Base-by-base conservation (phyloP, 2,888 invertebrate genomes). In the Nymphalis polychloros region DNA sequence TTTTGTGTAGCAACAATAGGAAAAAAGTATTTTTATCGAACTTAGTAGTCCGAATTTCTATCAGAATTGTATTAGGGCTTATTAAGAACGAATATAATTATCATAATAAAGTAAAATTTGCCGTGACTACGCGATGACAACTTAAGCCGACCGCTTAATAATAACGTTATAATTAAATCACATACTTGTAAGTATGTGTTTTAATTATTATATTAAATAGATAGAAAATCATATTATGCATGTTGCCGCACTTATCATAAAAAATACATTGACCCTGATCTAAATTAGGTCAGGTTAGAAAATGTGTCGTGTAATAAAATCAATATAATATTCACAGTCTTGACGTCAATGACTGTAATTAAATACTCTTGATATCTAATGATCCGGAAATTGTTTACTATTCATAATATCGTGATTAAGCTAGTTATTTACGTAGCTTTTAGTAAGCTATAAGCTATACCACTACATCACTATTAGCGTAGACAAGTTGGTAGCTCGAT, bases 261-360 rank as follows among this genome's bases (percentile, higher is more conserved):
- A 50, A 50, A 19, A 20, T n/a, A n/a, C 20, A 19, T 50, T 50
- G 50, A 50, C 50, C 31, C 27, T 53, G 31, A 31, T 27, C 1
- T 31, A 17, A 55, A 55, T 55, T 31, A 55, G 53, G 53, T 55
- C 53, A 55, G 31, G 53, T 55, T n/a, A 55, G 31, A 1, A n/a
- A 27, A 27, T 31, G 19, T 19, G 8, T 50, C 50, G 50, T n/a
- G 31, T 17, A 17, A 53, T 23, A 31, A 31, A 27, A 16, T 31
- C 17, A 31, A 31, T 27, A 55, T 8, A 50, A 50, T 20, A 19
- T n/a, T 31, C 17, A 31, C 53, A 53, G n/a, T 31, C 1, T 8
- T 31, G 53, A 55, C 53, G 53, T 55, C 53, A 55, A 31, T 13
- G 23, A 23, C 31, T 17, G 17, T 55, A 55, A 55, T 31, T 31